Conservation (phyloP, 2,797 vertebrate species). For the Pangasius macronema region DNA sequence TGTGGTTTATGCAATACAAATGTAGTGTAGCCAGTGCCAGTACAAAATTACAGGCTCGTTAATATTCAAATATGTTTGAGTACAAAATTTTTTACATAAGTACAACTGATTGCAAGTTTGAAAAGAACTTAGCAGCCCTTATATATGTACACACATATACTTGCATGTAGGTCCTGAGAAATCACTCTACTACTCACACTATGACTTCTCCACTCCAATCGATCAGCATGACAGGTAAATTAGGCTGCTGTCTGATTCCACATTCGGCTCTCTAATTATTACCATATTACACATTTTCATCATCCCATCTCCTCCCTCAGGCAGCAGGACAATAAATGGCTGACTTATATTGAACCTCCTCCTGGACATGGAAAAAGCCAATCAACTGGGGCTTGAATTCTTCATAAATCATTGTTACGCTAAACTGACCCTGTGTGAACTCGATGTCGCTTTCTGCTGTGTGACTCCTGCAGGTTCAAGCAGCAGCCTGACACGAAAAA, state of each 20-base stretch:
- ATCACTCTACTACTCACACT: conserved; percentile 5
- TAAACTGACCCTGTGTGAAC: conserved; percentile 23
- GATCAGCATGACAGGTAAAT: conserved; percentile 52
- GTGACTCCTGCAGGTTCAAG: not conserved
- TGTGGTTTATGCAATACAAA: not conserved
- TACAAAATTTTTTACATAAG: not conserved
- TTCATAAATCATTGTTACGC: conserved; percentile 54
- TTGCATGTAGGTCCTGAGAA: not conserved
- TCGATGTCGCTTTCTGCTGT: not conserved
- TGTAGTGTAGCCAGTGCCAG: not conserved
- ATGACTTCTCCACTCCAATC: conserved; percentile 22
- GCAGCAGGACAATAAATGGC: conserved; percentile 53
- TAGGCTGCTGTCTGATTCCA: conserved; percentile 46
- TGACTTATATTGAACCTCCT: conserved; percentile 55
- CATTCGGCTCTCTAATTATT: conserved; percentile 50
- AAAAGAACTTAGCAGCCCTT: not conserved
- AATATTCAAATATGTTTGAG: not conserved
- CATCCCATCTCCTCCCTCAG: conserved; percentile 46
- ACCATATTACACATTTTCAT: conserved; percentile 53
- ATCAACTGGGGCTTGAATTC: conserved; percentile 58
- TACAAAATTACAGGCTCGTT: not conserved
- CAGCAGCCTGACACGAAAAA: not conserved
- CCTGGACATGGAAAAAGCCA: conserved; percentile 58
- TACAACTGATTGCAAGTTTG: not conserved
- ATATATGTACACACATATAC: conserved; percentile 10